Evolutionary conservation across 2,888 invertebrate species (phyloP), one percentile per base, ranked within the genome.

Genomic region (Pheosia gnoma): DNA sequence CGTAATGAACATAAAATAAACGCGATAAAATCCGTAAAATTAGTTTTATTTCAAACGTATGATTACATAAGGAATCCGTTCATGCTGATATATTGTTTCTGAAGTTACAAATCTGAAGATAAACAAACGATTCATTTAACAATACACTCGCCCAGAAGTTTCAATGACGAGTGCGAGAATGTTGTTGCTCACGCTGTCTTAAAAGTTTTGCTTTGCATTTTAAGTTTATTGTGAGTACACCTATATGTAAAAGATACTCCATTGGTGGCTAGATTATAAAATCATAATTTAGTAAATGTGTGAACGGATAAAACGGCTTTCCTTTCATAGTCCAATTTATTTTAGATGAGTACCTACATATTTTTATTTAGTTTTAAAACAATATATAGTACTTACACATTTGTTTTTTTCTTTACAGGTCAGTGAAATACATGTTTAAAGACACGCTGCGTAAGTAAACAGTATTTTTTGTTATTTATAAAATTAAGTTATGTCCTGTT

Each of bases 371-470:
- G 6, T 41, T 8, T n/a, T n/a, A 41, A 8, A 41, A 4, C 3
- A 45, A 45, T 10, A 10, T 45, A 3, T 45, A 10, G 9, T 45
- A 10, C 10, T 11, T 45, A 45, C 11, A 10, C 10, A 45, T 8
- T 9, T 45, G 9, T 45, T 45, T 45, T 47, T 45, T 47, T n/a
- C 4, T 47, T 47, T 47, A 68, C 73, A 71, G 73, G 71, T 71
- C 11, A 47, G 47, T 47, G 47, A 43, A 43, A 43, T 9, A 9
- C 8, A 9, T 10, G 43, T 3, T 8, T 8, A 8, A 7, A 43
- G 7, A 43, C 4, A 8, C 9, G 4, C 3, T 43, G 10, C 8
- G 43, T 43, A 43, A 43, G 43, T 43, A 43, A 6, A 25, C 6
- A 7, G 8, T 41, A 39, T 39, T 6, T 41, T 41, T 41, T 41